A percentile compares a stretch with the other conserved stretches of the same genome.
These are phyloP conservation scores for Rachycentron canadum DNA, from an alignment of 2,797 vertebrate genomes.

Conservation along the genomic window DNA sequence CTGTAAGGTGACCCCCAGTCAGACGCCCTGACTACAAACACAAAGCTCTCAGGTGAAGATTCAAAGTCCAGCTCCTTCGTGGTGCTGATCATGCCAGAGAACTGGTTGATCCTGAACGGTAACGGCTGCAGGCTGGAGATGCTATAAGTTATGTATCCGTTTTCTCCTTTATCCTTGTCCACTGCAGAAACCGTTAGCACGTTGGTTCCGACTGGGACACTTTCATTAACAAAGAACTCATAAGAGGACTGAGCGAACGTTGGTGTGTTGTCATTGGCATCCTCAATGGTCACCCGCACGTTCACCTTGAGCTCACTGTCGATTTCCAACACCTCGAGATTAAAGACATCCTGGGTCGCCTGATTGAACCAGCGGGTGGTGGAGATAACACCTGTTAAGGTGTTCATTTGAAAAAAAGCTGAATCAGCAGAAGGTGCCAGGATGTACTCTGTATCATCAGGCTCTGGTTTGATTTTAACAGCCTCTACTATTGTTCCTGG, in stretches of 20 bases:
- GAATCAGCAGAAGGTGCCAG: slow-evolving; percentile 88
- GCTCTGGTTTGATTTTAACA: slow-evolving; percentile 90
- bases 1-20: slow-evolving; percentile 99
- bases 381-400: slow-evolving; percentile 92
- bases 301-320: slow-evolving; percentile 87
- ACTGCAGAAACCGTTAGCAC: slow-evolving; percentile 90
- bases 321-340: slow-evolving; percentile 88
- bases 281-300: slow-evolving; percentile 89
- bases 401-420: slow-evolving; percentile 91
- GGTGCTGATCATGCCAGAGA: slow-evolving; percentile 93
- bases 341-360: slow-evolving; percentile 86
- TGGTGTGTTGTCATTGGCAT: slow-evolving; percentile 94
- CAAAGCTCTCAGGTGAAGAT: slow-evolving; percentile 92
- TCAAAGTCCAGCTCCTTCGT: slow-evolving; percentile 95
- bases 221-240: slow-evolving; percentile 93
- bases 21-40: slow-evolving; percentile 94
- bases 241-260: slow-evolving; percentile 91
- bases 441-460: slow-evolving; percentile 90
- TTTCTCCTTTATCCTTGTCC: slow-evolving; percentile 94
- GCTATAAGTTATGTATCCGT: slow-evolving; percentile 98
- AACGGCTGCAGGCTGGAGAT: slow-evolving; percentile 91
- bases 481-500: slow-evolving; percentile 90
- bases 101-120: slow-evolving; percentile 96
- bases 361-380: slow-evolving; percentile 89
- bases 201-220: slow-evolving; percentile 87